Evolutionary conservation across 2,888 invertebrate species (phyloP).

Genomic region (Drosophila tripunctata): DNA sequence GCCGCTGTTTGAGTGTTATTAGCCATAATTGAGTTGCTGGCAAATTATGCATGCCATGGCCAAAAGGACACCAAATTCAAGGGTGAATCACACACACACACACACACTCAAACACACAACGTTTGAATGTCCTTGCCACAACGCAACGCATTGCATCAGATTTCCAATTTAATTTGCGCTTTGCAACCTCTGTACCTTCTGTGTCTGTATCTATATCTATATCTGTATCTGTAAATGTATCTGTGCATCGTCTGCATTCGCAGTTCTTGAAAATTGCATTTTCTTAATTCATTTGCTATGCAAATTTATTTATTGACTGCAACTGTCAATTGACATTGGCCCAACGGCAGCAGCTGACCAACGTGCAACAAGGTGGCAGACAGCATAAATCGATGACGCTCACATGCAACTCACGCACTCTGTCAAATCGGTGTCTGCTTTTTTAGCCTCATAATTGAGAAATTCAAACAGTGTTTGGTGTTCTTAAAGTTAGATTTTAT

Average conservation of each 20-base stretch:
- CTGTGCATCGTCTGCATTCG: too few relatives aligned
- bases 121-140: constrained; percentile 7
- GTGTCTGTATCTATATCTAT: too few relatives aligned
- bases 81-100: neutral
- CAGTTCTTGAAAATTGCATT: constrained; percentile 75
- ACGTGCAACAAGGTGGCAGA: constrained; percentile 28
- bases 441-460: too few relatives aligned
- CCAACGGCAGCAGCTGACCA: constrained; percentile 17
- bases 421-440: too few relatives aligned
- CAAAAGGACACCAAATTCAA: neutral
- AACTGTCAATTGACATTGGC: neutral
- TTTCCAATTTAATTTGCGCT: constrained; percentile 41
- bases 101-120: neutral
- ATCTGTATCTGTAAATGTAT: too few relatives aligned
- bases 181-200: constrained; percentile 25
- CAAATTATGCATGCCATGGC: constrained; percentile 67
- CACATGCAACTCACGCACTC: too few relatives aligned
- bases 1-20: constrained; percentile 64
- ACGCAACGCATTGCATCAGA: constrained; percentile 4
- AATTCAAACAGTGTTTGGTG: too few relatives aligned
- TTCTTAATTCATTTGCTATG: constrained; percentile 80
- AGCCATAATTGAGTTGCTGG: constrained; percentile 71
- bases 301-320: constrained; percentile 80
- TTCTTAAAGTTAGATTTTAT: too few relatives aligned
- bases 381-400: constrained; percentile 51